These are phyloP conservation scores for Sphaeramia orbicularis DNA, from an alignment of 2,797 vertebrate species.

Conservation along the genomic window DNA sequence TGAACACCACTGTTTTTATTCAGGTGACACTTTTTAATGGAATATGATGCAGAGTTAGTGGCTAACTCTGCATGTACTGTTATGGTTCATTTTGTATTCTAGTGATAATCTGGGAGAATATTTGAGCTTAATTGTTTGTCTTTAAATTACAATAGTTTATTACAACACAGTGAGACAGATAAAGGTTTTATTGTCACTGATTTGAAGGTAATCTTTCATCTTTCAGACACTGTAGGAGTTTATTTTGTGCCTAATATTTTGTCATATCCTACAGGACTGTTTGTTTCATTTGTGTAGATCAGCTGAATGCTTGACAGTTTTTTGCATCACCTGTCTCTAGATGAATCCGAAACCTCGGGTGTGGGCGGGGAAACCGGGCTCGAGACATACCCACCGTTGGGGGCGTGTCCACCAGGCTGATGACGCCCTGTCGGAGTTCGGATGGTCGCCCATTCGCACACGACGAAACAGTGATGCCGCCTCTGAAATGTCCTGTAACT, in stretches of 20 bases:
- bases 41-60: too few species aligned
- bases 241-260: too few species aligned
- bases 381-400: slow-evolving; percentile 58
- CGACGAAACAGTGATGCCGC: slow-evolving; percentile 85
- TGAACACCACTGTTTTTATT: slow-evolving; percentile 85
- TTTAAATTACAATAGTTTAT: too few species aligned
- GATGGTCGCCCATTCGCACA: slow-evolving; percentile 81
- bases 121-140: too few species aligned
- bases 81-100: too few species aligned
- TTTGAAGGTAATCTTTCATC: too few species aligned
- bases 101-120: too few species aligned
- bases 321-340: slow-evolving; percentile 58
- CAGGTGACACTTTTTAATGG: slow-evolving; percentile 71
- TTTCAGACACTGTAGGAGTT: too few species aligned
- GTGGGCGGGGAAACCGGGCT: slow-evolving; percentile 76
- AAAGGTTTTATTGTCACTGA: too few species aligned
- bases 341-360: slow-evolving; percentile 84
- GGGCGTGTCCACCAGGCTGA: slow-evolving; percentile 63
- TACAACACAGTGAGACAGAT: too few species aligned
- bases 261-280: neutral
- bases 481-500: slow-evolving; percentile 88
- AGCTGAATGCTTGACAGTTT: neutral
- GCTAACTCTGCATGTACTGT: too few species aligned
- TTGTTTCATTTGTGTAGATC: neutral
- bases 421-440: slow-evolving; percentile 83